These are phyloP conservation scores for Gymnorhina tibicen DNA, from an alignment of 2,113 vertebrate genomes.

Conservation along the genomic window DNA sequence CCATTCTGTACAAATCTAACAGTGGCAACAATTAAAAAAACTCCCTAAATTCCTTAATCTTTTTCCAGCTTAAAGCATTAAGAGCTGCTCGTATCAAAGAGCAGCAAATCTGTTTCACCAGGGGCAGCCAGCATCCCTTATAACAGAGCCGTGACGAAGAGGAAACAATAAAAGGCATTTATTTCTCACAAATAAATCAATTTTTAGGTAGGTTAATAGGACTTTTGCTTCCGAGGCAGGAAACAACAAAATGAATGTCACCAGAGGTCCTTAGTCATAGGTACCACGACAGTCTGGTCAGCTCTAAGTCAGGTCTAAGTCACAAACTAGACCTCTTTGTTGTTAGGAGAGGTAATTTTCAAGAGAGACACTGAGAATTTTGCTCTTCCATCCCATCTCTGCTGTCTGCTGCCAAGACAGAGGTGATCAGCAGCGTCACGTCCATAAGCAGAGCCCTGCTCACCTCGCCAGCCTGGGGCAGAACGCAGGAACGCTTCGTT, in stretches of 20 bases:
- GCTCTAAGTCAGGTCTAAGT: not conserved
- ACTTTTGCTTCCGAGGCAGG: not conserved
- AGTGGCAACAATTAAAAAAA: not conserved
- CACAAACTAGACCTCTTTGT: not conserved
- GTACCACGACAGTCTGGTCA: accelerated
- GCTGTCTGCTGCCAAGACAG: not conserved
- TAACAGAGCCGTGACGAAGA: accelerated
- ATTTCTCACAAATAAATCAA: not conserved
- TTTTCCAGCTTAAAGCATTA: not conserved
- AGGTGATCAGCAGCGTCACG: accelerated
- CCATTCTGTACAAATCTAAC: not conserved
- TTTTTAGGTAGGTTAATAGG: not conserved
- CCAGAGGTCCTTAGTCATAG: not conserved
- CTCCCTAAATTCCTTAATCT: accelerated
- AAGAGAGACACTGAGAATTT: not conserved
- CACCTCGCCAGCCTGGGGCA: not conserved
- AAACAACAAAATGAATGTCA: not conserved
- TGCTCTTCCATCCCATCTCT: not conserved
- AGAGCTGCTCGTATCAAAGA: not conserved
- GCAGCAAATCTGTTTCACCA: not conserved
- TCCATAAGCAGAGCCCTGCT: not conserved
- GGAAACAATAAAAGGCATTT: not conserved
- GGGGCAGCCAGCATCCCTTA: not conserved
- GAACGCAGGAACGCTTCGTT: accelerated
- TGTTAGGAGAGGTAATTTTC: not conserved